These are phyloP conservation scores for Lepus americanus DNA, from an alignment of 2,113 vertebrate genomes.

Conservation along the genomic window DNA sequence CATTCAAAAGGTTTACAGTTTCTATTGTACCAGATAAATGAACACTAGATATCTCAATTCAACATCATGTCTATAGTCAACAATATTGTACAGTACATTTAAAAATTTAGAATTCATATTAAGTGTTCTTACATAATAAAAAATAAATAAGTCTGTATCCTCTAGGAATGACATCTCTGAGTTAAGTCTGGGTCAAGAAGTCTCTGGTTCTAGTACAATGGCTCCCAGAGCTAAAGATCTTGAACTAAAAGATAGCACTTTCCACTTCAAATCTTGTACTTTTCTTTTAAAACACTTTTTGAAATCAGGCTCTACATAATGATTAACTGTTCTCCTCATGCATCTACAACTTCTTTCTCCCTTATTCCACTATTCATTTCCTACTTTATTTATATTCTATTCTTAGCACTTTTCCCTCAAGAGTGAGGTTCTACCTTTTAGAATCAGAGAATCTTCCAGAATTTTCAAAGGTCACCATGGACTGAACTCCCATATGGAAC, in stretches of 20 bases:
- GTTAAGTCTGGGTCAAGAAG: background rate
- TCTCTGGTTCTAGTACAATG: background rate
- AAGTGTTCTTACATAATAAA: background rate
- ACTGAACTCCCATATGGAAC: background rate
- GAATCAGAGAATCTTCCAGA: background rate
- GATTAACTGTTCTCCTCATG: background rate
- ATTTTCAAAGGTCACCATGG: background rate
- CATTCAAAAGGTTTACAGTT: background rate
- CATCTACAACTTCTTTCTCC: background rate
- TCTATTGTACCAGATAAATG: background rate
- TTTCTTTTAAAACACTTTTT: background rate
- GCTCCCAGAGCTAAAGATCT: background rate
- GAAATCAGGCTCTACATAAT: background rate
- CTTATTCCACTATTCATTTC: background rate
- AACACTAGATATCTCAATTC: background rate
- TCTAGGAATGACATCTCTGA: background rate
- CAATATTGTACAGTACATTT: background rate
- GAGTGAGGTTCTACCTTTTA: background rate
- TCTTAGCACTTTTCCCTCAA: constrained; percentile 17
- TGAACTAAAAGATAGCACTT: background rate
- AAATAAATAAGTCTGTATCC: background rate
- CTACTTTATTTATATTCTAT: background rate
- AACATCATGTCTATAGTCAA: background rate
- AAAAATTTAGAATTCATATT: background rate
- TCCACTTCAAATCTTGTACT: background rate